Conservation (phyloP, 64 coral and sea anemone genomes). For the Pocillopora damicornis region DNA sequence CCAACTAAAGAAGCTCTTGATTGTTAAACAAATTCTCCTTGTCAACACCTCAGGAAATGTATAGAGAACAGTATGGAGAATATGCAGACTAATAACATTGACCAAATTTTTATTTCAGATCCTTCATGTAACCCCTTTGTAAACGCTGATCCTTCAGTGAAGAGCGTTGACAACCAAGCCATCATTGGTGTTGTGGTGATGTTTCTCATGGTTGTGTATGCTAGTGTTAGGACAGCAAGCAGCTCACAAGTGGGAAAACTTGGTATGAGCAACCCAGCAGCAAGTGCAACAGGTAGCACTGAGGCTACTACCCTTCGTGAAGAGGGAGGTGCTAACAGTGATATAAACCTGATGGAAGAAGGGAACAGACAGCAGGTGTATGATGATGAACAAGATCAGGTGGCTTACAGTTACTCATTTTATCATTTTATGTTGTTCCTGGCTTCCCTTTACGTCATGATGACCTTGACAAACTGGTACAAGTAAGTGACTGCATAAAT, state of each 20-base stretch:
- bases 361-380: conserved; percentile 42
- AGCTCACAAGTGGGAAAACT: conserved; percentile 78
- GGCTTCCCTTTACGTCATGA: conserved; percentile 84
- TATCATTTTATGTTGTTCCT: conserved; percentile 89
- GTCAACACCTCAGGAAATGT: too few species aligned
- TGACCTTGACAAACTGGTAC: conserved; percentile 93
- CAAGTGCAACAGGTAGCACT: not conserved
- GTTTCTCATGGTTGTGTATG: conserved; percentile 91
- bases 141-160: conserved; percentile 8
- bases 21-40: too few species aligned
- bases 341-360: conserved; percentile 64
- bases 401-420: conserved; percentile 91
- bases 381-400: conserved; percentile 74
- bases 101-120: conserved; percentile 21
- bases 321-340: conserved; percentile 26
- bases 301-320: conserved; percentile 35
- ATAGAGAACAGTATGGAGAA: too few species aligned
- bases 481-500: conserved; percentile 49
- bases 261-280: conserved; percentile 15
- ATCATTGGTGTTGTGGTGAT: conserved; percentile 80
- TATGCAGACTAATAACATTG: too few species aligned
- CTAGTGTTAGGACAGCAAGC: conserved; percentile 68
- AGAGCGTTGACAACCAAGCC: conserved; percentile 65
- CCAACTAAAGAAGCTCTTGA: too few species aligned
- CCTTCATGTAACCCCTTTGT: conserved; percentile 47